These are phyloP conservation scores for Episyrphus balteatus DNA, from an alignment of 1,140 invertebrate species.

Conservation along the genomic window DNA sequence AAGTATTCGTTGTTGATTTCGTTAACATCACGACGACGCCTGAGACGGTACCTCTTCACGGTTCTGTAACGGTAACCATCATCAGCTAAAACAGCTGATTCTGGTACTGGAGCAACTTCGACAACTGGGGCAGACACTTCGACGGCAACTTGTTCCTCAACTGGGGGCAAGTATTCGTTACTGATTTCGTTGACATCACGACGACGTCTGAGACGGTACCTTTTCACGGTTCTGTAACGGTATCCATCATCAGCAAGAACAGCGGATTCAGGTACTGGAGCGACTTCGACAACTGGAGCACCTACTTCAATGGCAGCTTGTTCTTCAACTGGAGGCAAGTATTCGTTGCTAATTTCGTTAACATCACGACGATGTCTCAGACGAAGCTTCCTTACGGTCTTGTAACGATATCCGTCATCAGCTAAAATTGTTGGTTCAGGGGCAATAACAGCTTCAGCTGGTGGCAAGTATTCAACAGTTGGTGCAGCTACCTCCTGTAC, in stretches of 20 bases:
- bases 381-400: slow-evolving; percentile 22
- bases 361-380: slow-evolving; percentile 25
- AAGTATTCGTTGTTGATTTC: slow-evolving; percentile 22
- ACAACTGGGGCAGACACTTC: not conserved
- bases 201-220: slow-evolving; percentile 15
- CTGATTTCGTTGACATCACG: slow-evolving; percentile 20
- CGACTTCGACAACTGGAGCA: too few species aligned
- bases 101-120: slow-evolving; percentile 1
- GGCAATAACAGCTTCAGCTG: too few species aligned
- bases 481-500: too few species aligned
- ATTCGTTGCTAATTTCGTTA: slow-evolving; percentile 16
- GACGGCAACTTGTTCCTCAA: slow-evolving; percentile 12
- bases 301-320: not conserved
- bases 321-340: slow-evolving; percentile 16
- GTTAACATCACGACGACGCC: slow-evolving; percentile 18
- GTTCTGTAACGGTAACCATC: slow-evolving; percentile 12
- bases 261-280: not conserved
- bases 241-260: slow-evolving; percentile 15
- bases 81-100: slow-evolving; percentile 10
- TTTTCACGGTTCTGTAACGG: slow-evolving; percentile 19
- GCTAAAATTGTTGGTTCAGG: too few species aligned
- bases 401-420: slow-evolving; percentile 21
- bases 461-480: too few species aligned
- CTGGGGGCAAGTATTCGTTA: slow-evolving; percentile 17
- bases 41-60: not conserved